Percentiles rank a stretch among this genome's conserved stretches.
Conservation (phyloP, 2,888 invertebrate species). For the Machimus atricapillus region DNA sequence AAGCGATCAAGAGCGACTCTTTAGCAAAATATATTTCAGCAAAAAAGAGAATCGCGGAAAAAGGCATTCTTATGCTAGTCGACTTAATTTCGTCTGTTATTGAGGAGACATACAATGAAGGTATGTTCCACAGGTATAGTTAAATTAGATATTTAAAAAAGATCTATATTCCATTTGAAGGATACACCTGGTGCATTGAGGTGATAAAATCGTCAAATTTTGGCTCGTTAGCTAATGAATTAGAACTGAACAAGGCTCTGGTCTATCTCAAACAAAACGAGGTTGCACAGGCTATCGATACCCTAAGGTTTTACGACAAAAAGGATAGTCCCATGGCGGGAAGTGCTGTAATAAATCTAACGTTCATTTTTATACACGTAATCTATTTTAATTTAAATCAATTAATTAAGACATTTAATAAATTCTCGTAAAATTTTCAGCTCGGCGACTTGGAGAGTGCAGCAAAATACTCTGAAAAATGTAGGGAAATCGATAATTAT, state of each 20-base stretch:
- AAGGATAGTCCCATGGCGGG: slow-evolving; percentile 83
- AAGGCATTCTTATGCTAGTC: slow-evolving; percentile 82
- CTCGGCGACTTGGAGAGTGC: slow-evolving; percentile 82
- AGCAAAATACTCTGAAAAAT: slow-evolving; percentile 76
- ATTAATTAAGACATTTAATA: background rate
- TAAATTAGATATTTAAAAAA: background rate
- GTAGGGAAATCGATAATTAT: slow-evolving; percentile 76
- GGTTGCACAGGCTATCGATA: slow-evolving; percentile 80
- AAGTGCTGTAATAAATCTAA: slow-evolving; percentile 84
- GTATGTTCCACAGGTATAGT: slow-evolving; percentile 56
- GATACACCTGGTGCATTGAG: slow-evolving; percentile 88
- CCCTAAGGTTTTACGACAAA: slow-evolving; percentile 84
- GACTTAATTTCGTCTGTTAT: slow-evolving; percentile 88
- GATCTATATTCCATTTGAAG: slow-evolving; percentile 47
- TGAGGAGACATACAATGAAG: slow-evolving; percentile 72
- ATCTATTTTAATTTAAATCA: slow-evolving; percentile 43
- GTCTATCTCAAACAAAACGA: slow-evolving; percentile 84
- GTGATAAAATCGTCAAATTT: slow-evolving; percentile 90
- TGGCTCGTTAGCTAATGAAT: slow-evolving; percentile 80
- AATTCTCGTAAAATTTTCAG: slow-evolving; percentile 61
- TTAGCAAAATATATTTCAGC: slow-evolving; percentile 76
- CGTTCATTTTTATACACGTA: slow-evolving; percentile 72
- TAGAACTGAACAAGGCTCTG: slow-evolving; percentile 90
- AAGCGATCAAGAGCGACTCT: slow-evolving; percentile 79
- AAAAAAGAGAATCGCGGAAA: slow-evolving; percentile 77